Evolutionary conservation across 30 jellyfish, hydroid and myxozoan genomes (phyloP), one percentile per base, ranked within the genome.

Genomic region (Pelagia noctiluca): DNA sequence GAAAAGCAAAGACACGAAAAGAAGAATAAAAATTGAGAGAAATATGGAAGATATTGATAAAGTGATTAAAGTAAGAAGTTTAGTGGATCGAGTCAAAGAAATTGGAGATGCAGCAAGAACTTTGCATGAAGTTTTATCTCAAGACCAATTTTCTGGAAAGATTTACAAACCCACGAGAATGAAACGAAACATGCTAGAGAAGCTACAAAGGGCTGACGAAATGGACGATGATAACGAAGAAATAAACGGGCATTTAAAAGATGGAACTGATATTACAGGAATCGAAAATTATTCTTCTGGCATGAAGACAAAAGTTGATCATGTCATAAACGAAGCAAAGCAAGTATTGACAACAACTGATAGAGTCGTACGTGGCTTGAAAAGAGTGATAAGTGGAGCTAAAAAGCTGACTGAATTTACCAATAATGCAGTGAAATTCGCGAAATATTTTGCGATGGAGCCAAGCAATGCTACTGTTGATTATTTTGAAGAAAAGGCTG

Each of bases 401-500:
- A 68, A 70, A 38, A 48, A 42, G 47, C 75, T 92, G 3, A 78
- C 95, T 11, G 80, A 73, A n/a, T 86, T 92, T 46, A 61, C 96
- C 2, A 75, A 80, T 23, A 87, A 92, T 72, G 98, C 98, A 33
- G 92, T 92, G 19, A 92, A 86, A 84, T 92, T 72, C 53, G 97
- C 98, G 1, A 92, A 87, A 26, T 92, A 86, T 63, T 92, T 92
- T 53, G 89, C 97, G 1, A 63, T 74, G 83, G 97, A 92, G 31
- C 97, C 98, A 0, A 76, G 42, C 62, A 92, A 92, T 67, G 97
- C 98, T 0, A 92, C 97, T 29, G 83, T 92, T 2, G 98, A 92
- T 35, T 92, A 78, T 71, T 77, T 92, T 26, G 97, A 92, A 64
- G 98, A 92, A 61, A 92, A 92, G 46, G 98, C 98, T 0, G 94